A percentile compares a stretch with the other conserved stretches of the same genome.
Conservation (phyloP, 2,888 invertebrate genomes). For the Ptilodon capucinus region DNA sequence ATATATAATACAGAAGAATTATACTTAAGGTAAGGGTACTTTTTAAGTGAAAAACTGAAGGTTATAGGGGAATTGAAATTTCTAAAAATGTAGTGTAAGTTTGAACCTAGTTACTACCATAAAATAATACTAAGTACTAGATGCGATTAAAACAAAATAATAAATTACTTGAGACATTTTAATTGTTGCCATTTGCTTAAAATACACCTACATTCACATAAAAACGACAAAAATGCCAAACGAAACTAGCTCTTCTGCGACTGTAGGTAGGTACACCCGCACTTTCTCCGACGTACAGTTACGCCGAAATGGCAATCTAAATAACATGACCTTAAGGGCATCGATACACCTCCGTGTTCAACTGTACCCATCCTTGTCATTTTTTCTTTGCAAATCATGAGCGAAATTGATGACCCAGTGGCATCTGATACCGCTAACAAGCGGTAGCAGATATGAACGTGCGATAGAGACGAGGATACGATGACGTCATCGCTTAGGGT, state of each 20-base stretch:
- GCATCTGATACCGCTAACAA: constrained; percentile 71
- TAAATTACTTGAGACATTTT: no score
- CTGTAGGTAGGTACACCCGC: background rate
- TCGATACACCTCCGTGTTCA: constrained; percentile 2
- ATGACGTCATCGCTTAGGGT: constrained; percentile 6
- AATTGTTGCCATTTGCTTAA: no score
- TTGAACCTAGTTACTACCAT: no score
- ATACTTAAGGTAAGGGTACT: no score
- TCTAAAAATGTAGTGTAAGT: no score
- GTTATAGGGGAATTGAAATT: no score
- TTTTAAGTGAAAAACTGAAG: no score
- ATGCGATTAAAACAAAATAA: no score
- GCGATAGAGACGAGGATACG: constrained; percentile 40
- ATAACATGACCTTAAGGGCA: constrained; percentile 1
- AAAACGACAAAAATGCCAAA: background rate
- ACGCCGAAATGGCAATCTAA: background rate
- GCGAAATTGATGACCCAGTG: constrained; percentile 64
- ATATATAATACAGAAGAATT: no score
- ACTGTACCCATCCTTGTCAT: constrained; percentile 21
- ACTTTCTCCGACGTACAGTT: background rate
- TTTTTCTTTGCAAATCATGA: constrained; percentile 56
- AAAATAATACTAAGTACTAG: no score
- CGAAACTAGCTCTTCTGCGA: background rate
- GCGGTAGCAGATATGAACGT: constrained; percentile 68
- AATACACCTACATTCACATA: no score